A percentile compares a stretch with the other conserved stretches of the same genome.
These are phyloP conservation scores for Dermatemys mawii DNA, from an alignment of 2,113 vertebrate genomes.

Conservation along the genomic window DNA sequence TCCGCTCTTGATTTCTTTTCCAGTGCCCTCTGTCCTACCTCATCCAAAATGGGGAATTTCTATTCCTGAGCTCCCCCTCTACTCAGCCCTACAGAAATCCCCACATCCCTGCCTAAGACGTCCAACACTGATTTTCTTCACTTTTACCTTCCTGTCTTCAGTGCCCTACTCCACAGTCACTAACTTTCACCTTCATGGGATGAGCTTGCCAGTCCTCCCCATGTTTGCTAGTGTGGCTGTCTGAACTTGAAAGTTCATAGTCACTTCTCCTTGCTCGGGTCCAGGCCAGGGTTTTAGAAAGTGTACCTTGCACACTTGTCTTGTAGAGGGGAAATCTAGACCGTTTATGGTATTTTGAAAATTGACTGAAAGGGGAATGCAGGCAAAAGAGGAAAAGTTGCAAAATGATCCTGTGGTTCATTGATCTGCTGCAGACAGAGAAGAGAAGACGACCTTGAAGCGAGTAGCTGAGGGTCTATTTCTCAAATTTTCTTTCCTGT, in stretches of 20 bases:
- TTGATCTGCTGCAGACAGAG: neutral
- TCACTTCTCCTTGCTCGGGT: neutral
- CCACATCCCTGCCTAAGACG: neutral
- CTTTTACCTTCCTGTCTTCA: neutral
- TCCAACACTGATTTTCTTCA: neutral
- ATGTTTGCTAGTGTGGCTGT: neutral
- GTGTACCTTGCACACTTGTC: neutral
- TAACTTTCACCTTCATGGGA: neutral
- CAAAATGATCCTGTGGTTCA: neutral
- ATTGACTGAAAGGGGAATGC: neutral
- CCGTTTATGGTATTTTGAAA: neutral
- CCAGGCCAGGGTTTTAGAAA: too few species aligned
- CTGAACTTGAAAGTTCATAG: neutral
- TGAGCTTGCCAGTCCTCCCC: neutral
- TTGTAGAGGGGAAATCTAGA: neutral
- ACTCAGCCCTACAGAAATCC: neutral
- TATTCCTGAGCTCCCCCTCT: neutral
- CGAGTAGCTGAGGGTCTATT: neutral
- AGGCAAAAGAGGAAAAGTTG: neutral
- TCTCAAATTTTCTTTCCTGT: neutral
- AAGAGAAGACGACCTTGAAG: neutral
- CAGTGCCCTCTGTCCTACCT: neutral
- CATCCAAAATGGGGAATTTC: neutral
- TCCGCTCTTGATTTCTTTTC: neutral
- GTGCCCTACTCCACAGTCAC: neutral